Evolutionary conservation across 2,113 vertebrate species (phyloP).

Genomic region (Chaetops frenatus): DNA sequence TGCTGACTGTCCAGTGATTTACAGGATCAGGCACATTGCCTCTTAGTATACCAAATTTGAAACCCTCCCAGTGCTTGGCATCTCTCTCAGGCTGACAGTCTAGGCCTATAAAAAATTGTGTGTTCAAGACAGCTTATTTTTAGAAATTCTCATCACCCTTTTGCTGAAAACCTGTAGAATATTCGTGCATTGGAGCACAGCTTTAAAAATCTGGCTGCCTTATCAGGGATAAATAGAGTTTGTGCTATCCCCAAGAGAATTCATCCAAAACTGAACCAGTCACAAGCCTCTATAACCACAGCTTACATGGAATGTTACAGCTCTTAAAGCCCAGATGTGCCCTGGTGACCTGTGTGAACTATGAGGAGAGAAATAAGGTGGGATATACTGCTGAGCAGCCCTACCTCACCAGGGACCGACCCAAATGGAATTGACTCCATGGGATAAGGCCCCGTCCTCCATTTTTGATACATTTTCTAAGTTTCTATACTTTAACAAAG

Average conservation of each 20-base stretch:
- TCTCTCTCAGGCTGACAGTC: not conserved
- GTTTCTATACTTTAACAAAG: not conserved
- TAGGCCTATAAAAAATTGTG: not conserved
- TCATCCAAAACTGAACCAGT: not conserved
- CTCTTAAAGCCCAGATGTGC: not conserved
- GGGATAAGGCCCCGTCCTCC: accelerated
- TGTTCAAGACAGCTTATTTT: not conserved
- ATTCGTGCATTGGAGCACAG: not conserved
- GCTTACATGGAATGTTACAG: not conserved
- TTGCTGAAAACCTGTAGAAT: not conserved
- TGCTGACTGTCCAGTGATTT: not conserved
- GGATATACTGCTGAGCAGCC: not conserved
- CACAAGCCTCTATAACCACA: not conserved
- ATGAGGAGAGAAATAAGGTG: not conserved
- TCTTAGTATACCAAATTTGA: not conserved
- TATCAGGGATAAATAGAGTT: not conserved
- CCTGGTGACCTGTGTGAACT: accelerated
- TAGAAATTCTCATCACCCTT: not conserved
- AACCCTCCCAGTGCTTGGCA: not conserved
- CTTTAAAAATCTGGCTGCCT: not conserved
- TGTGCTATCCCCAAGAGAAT: not conserved
- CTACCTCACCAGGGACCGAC: not conserved
- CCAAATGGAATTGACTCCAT: not conserved
- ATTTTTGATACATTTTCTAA: not conserved
- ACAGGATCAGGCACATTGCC: not conserved